Conservation (phyloP, 2,888 invertebrate genomes). For the Nematopogon swammerdamellus region DNA sequence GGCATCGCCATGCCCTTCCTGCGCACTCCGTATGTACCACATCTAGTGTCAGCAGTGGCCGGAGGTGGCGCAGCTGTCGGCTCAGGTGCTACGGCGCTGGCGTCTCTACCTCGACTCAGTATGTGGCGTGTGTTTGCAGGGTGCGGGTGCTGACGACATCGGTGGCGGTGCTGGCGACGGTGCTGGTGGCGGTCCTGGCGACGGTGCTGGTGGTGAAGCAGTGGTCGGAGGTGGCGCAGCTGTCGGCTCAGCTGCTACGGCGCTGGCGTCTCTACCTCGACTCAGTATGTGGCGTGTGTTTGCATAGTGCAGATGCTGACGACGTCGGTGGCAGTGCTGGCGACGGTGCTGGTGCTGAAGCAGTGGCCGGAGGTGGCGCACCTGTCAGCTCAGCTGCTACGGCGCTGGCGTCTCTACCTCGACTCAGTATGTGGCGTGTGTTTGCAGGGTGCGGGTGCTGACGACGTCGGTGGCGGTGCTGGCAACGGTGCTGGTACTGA, state of each 20-base stretch:
- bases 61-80: slow-evolving; percentile 79
- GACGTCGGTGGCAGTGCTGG: no score
- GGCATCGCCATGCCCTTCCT: slow-evolving; percentile 66
- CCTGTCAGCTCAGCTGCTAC: no score
- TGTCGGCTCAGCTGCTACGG: slow-evolving; percentile 75
- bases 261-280: slow-evolving; percentile 26
- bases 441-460: no score
- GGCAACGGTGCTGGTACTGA: no score
- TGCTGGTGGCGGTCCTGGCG: slow-evolving; percentile 59
- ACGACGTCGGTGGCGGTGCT: no score
- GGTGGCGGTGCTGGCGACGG: slow-evolving; percentile 64
- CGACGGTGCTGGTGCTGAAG: no score
- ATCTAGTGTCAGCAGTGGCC: slow-evolving; percentile 69
- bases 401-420: no score
- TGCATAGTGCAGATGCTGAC: no score
- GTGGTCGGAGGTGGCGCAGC: slow-evolving; percentile 85
- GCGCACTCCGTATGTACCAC: slow-evolving; percentile 18
- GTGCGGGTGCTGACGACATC: slow-evolving; percentile 43
- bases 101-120: background rate
- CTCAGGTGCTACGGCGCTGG: slow-evolving; percentile 69
- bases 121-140: no score
- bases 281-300: no score
- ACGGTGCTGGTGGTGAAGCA: slow-evolving; percentile 80
- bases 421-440: no score
- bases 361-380: no score